These are phyloP conservation scores for Coregonus suidteri DNA, from an alignment of 2,797 vertebrate species.

Conservation along the genomic window DNA sequence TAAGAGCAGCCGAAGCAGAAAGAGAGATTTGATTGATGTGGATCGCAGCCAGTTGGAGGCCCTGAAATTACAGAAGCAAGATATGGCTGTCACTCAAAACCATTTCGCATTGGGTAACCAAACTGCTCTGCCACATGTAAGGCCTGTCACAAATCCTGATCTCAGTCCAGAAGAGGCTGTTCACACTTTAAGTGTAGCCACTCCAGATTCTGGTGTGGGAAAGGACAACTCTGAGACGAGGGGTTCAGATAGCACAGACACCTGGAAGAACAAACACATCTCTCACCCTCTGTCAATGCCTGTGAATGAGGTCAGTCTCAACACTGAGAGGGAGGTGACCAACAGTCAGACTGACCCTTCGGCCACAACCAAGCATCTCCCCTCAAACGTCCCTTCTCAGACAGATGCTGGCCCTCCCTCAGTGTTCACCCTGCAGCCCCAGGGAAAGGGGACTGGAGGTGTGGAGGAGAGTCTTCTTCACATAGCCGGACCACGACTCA, in stretches of 20 bases:
- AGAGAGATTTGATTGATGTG: conserved; percentile 79
- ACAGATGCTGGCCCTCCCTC: conserved; percentile 60
- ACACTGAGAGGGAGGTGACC: conserved; percentile 52
- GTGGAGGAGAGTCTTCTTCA: conserved; percentile 41
- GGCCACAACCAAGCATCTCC: conserved; percentile 62
- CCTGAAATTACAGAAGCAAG: conserved; percentile 67
- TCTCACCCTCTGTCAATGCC: conserved; percentile 61
- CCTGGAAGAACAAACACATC: conserved; percentile 63
- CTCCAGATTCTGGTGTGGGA: conserved; percentile 48
- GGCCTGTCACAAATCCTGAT: conserved; percentile 60
- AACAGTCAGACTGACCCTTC: conserved; percentile 63
- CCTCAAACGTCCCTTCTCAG: conserved; percentile 50
- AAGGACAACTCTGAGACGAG: conserved; percentile 50
- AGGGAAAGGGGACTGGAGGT: conserved; percentile 55
- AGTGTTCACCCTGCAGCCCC: conserved; percentile 64
- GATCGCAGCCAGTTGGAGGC: conserved; percentile 71
- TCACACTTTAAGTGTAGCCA: conserved; percentile 49
- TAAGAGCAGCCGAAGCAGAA: conserved; percentile 77
- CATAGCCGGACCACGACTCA: conserved; percentile 55
- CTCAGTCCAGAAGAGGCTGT: conserved; percentile 50
- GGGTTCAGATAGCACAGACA: conserved; percentile 38
- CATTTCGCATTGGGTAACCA: conserved; percentile 69
- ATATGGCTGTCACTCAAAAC: conserved; percentile 63
- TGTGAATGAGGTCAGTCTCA: conserved; percentile 59
- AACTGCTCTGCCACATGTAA: conserved; percentile 65